A percentile compares a stretch with the other conserved stretches of the same genome.
Evolutionary conservation across 2,797 vertebrate genomes (phyloP).

Genomic region (Sebastes minor): DNA sequence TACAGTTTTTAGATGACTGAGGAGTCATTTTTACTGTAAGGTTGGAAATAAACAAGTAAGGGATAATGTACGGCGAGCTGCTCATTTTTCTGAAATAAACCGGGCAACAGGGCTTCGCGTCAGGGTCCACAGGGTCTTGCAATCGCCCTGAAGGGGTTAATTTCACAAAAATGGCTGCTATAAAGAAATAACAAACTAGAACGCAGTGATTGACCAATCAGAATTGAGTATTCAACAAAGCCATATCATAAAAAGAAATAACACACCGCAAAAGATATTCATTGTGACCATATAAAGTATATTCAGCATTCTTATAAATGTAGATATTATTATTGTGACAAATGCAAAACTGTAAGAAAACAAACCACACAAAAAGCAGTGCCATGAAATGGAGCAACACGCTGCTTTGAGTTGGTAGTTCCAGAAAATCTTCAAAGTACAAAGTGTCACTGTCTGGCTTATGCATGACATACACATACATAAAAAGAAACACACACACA

Average conservation of each 20-base stretch:
- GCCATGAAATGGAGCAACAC: not conserved
- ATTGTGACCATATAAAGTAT: not conserved
- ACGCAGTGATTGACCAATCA: too few species aligned
- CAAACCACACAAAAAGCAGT: not conserved
- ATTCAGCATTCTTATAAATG: not conserved
- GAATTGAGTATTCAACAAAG: not conserved
- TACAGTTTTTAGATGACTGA: not conserved
- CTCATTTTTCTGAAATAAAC: too few species aligned
- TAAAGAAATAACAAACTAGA: too few species aligned
- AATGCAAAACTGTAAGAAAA: not conserved
- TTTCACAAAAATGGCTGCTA: too few species aligned
- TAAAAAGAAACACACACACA: slow-evolving; percentile 8
- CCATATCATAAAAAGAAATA: not conserved
- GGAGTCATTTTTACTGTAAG: not conserved
- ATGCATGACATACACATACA: slow-evolving; percentile 4
- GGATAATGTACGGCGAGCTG: too few species aligned
- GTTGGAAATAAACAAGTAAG: not conserved
- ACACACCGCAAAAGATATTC: not conserved
- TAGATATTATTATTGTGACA: not conserved
- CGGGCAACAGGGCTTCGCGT: too few species aligned
- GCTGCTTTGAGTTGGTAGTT: not conserved
- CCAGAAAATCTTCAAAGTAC: slow-evolving; percentile 11
- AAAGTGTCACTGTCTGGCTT: not conserved
- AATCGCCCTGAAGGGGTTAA: too few species aligned
- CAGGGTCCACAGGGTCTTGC: too few species aligned